Conservation (phyloP, 1,140 invertebrate genomes). For the Ridgeia piscesae region DNA sequence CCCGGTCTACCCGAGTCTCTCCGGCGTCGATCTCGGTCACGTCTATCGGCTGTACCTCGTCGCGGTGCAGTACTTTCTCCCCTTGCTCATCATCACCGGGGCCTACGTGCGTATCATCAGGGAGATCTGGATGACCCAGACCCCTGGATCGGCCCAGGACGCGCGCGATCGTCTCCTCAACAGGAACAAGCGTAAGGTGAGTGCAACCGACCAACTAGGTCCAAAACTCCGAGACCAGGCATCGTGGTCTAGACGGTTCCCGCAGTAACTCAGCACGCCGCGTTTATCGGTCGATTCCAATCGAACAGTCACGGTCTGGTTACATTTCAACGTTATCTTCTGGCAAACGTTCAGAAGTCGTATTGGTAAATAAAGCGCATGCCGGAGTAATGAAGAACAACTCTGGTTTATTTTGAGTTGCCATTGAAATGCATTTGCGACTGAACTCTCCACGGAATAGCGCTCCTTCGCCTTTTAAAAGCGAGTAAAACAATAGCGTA, state of each 20-base stretch:
- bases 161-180: constrained; percentile 73
- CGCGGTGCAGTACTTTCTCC: constrained; percentile 74
- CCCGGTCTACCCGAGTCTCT: constrained; percentile 5
- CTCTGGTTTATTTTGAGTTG: neutral
- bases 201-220: neutral
- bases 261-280: neutral
- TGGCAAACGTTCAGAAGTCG: neutral
- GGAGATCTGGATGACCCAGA: constrained; percentile 72
- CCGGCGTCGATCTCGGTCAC: constrained; percentile 15
- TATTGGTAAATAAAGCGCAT: neutral
- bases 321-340: neutral
- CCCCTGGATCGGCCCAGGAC: constrained; percentile 76
- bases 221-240: neutral
- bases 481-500: neutral
- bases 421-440: neutral
- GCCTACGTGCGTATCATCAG: constrained; percentile 75
- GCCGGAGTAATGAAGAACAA: neutral
- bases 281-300: neutral
- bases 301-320: neutral
- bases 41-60: constrained; percentile 55
- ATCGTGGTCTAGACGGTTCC: neutral
- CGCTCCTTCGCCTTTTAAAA: neutral
- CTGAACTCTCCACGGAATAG: neutral
- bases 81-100: constrained; percentile 74
- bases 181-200: constrained; percentile 79